Evolutionary conservation across 2,888 invertebrate genomes (phyloP), one percentile per base, ranked within the genome.

Genomic region (Mamestra brassicae): DNA sequence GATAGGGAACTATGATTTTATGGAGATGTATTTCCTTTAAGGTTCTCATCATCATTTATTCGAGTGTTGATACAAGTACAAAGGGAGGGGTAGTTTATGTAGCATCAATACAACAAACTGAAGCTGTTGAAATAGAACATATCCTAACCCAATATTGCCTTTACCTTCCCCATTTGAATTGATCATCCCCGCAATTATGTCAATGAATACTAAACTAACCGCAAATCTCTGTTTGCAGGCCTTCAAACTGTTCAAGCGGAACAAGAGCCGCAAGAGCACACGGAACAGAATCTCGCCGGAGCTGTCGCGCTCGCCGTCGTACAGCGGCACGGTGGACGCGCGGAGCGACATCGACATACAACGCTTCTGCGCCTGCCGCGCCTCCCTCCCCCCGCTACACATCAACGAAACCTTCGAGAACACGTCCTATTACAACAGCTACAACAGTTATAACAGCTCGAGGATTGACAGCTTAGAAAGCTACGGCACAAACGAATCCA

Each of bases 171-270:
- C 36, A 55, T 61, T 64, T n/a, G 13, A 60, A 73, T 47, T 15
- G 15, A 63, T 50, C 10, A n/a, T 66, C 45, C 45, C 38, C 45
- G 34, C 45, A 73, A 60, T n/a, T 52, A 45, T 66, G 15, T 10
- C 47, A 68, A 50, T 52, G 50, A 66, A 50, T 69, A 58, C 45
- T 0, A 50, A 71, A 77, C 54, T 83, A 81, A 83, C 63, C 13
- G 8, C n/a, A 36, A 64, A 50, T 85, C 60, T 74, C 54, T 81
- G 45, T 74, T 77, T 74, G 11, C 94, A 96, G 96, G 96, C 96
- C 87, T 96, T 96, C 93, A 96, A 96, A 85, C 86, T 96, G 54
- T 96, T 96, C 92, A 96, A 96, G 76, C 81, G 94, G 57, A 95
- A 88, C 87, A 94, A 94, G 74, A 92, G 81, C 68, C 92, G 93